These are phyloP conservation scores for Ianthella basta DNA, from an alignment of 37 sponge, comb jelly and placozoan species.

Conservation along the genomic window DNA sequence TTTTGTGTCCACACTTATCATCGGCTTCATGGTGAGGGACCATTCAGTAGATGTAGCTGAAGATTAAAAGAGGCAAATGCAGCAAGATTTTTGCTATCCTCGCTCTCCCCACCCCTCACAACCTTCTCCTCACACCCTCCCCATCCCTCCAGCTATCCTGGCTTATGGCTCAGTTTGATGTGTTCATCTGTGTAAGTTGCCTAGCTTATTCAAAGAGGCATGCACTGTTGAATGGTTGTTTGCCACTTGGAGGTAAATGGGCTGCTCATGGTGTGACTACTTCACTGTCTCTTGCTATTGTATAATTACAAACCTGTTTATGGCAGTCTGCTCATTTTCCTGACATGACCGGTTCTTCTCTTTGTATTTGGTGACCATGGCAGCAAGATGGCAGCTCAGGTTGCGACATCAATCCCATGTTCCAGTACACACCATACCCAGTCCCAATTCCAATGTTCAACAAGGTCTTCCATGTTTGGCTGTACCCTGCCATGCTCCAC, in stretches of 20 bases:
- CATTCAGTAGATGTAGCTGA: neutral
- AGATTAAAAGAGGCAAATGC: too few relatives aligned
- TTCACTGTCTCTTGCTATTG: too few relatives aligned
- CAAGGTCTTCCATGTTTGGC: neutral
- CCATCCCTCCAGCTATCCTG: conserved; percentile 55
- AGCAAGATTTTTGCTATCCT: too few relatives aligned
- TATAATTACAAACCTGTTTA: too few relatives aligned
- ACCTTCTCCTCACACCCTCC: neutral
- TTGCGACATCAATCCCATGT: conserved; percentile 24
- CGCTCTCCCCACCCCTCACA: neutral
- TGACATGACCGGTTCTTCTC: neutral
- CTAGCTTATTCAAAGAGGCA: neutral
- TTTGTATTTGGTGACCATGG: neutral
- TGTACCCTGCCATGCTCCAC: conserved; percentile 87
- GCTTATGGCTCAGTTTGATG: conserved; percentile 71
- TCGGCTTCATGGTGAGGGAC: conserved; percentile 77
- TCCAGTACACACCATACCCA: conserved; percentile 30
- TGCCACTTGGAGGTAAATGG: too few relatives aligned
- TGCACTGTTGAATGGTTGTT: neutral
- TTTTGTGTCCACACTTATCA: conserved; percentile 78
- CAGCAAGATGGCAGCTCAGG: neutral
- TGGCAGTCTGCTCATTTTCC: too few relatives aligned
- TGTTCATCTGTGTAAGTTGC: conserved; percentile 77
- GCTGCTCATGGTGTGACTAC: too few relatives aligned
- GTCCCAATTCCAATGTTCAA: conserved; percentile 1